Base-by-base conservation (phyloP, 2,888 invertebrate genomes). In the Phengaris alcon region DNA sequence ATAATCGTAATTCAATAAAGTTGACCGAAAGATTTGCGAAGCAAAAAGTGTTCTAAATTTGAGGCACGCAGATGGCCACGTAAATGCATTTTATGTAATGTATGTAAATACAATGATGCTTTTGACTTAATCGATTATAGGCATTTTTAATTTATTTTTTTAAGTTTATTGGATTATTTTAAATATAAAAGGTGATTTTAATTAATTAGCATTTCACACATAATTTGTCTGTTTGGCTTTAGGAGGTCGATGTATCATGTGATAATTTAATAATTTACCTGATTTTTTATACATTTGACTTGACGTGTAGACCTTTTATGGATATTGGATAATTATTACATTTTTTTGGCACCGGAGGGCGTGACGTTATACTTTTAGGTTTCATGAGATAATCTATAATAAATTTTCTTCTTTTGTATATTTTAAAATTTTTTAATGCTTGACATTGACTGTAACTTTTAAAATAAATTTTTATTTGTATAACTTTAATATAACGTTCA, bases 261-360 rank as follows among this genome's bases (percentile, higher is more conserved):
- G 64, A 64, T 64, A 64, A 64, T 64, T 64, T 64, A 64, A 35
- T 35, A 6, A 44, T 64, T 13, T 64, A 64, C 64, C 64, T 64
- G 64, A 64, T 64, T 64, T 52, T 52, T 52, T 4, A 10, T 9
- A 52, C 1, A 35, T 12, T 35, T 15, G 15, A 9, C 3, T 22
- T 64, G 59, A 6, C 59, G 35, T 10, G 12, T 64, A 64, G 35
- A 35, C 22, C 59, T 35, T 64, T 4, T 35, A 35, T 64, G 35
- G 59, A 35, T 22, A 64, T 22, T 57, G 57, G 57, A 15, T 9
- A 22, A 59, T 22, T 10, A 59, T 59, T 10, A 10, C 2, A 35
- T 35, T 64, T 64, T 64, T 64, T 64, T 9, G 9, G 35, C 64
- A 35, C 35, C 12, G 44, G 35, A 2, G 35, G 12, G 64, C 64